phyloP scores from a whole-genome alignment of 2,797 vertebrate genomes.

The Gymnopithys bicolor region DNA sequence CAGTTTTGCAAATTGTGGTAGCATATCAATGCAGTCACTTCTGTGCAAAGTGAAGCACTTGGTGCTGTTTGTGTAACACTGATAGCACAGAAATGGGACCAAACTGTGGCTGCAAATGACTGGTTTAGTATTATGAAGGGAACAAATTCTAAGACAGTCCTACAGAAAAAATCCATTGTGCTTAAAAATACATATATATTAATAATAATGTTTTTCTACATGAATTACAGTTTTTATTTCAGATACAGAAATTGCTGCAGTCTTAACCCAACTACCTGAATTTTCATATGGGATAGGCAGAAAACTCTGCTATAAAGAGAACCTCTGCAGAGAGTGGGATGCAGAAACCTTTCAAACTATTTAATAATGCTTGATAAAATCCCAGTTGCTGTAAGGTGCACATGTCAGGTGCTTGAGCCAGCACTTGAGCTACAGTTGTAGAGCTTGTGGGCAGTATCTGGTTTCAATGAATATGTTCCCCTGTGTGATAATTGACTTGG shows the following conservation, averaged over 20 bases:
- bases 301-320: neutral
- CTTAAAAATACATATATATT: neutral
- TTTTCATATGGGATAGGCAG: neutral
- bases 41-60: neutral
- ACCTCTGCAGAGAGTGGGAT: neutral
- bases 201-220: neutral
- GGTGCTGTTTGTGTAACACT: neutral
- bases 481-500: neutral
- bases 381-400: neutral
- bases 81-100: neutral
- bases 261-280: neutral
- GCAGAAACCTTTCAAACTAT: neutral
- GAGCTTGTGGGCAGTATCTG: neutral
- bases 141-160: neutral
- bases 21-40: neutral
- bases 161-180: neutral
- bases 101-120: neutral
- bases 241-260: neutral
- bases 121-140: neutral
- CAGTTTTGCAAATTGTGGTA: neutral
- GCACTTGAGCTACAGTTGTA: neutral
- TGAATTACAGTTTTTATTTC: neutral
- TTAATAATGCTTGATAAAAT: neutral
- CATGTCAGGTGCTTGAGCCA: neutral
- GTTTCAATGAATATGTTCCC: neutral